Evolutionary conservation across 2,113 vertebrate genomes (phyloP).

Genomic region (Hydrochoerus hydrochaeris): DNA sequence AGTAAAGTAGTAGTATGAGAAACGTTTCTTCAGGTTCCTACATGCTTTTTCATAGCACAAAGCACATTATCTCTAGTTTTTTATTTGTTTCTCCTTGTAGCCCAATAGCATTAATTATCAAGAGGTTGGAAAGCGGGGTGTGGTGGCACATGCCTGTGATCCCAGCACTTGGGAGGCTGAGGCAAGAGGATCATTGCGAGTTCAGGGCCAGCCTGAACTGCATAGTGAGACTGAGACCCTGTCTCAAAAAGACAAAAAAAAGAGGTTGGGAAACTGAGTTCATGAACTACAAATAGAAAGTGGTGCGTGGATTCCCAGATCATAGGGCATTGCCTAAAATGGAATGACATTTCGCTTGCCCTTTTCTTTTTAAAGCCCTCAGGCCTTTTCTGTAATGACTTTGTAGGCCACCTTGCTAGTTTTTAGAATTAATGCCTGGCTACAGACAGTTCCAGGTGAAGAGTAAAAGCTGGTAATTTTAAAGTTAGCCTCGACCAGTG

Average conservation of each 20-base stretch:
- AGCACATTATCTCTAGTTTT: background rate
- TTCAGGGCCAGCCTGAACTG: no score
- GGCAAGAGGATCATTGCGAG: no score
- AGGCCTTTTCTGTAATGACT: background rate
- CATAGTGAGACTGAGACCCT: no score
- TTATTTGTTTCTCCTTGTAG: conserved; percentile 8
- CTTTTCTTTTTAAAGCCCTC: background rate
- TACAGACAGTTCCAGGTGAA: conserved; percentile 25
- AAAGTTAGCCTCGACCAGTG: background rate
- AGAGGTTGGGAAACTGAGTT: conserved; percentile 35
- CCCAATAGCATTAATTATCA: background rate
- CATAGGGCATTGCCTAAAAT: background rate
- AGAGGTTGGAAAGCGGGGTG: background rate
- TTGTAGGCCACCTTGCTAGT: background rate
- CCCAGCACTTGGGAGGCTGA: no score
- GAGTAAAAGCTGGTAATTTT: background rate
- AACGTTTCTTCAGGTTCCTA: conserved; percentile 5
- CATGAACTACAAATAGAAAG: background rate
- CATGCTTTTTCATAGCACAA: background rate
- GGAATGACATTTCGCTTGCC: background rate
- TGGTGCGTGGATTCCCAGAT: background rate
- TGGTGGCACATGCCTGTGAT: no score
- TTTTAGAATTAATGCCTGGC: background rate
- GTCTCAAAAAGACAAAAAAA: background rate
- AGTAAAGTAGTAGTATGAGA: background rate